Percentiles rank a stretch among this genome's conserved stretches.
Conservation (phyloP, 2,113 vertebrate species). For the Gila orcuttii region DNA sequence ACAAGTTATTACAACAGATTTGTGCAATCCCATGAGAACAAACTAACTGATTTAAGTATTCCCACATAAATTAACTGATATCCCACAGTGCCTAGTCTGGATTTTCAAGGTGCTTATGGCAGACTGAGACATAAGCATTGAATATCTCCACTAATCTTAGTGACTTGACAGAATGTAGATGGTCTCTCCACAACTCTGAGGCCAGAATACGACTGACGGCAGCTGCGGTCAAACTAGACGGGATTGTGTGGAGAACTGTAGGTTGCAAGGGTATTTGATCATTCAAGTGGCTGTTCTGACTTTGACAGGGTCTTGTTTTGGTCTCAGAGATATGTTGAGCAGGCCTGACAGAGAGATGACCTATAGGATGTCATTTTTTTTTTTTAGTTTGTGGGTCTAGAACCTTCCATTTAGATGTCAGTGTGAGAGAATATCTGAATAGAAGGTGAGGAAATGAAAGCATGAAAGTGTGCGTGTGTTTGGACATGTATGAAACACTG, state of each 20-base stretch:
- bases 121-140: slow-evolving; percentile 50
- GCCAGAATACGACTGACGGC: slow-evolving; percentile 57
- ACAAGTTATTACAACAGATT: slow-evolving; percentile 28
- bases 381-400: slow-evolving; percentile 13
- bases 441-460: neutral
- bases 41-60: slow-evolving; percentile 10
- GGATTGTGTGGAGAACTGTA: slow-evolving; percentile 17
- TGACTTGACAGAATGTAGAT: slow-evolving; percentile 33
- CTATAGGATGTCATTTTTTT: neutral
- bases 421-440: slow-evolving; percentile 19
- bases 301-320: slow-evolving; percentile 8
- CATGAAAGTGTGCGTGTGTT: slow-evolving; percentile 40
- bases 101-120: slow-evolving; percentile 23
- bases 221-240: slow-evolving; percentile 40
- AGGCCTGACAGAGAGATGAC: neutral
- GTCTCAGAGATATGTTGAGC: neutral
- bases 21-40: slow-evolving; percentile 9
- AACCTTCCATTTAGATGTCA: neutral
- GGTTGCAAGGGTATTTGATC: slow-evolving; percentile 61
- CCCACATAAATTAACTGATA: slow-evolving; percentile 31
- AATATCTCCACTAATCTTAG: slow-evolving; percentile 49
- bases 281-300: slow-evolving; percentile 37
- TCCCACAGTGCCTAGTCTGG: slow-evolving; percentile 2
- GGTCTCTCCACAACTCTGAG: slow-evolving; percentile 44
- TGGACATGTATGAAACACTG: slow-evolving; percentile 39